Base-by-base conservation (phyloP, 2,797 vertebrate species). In the Sebastes cheni region DNA sequence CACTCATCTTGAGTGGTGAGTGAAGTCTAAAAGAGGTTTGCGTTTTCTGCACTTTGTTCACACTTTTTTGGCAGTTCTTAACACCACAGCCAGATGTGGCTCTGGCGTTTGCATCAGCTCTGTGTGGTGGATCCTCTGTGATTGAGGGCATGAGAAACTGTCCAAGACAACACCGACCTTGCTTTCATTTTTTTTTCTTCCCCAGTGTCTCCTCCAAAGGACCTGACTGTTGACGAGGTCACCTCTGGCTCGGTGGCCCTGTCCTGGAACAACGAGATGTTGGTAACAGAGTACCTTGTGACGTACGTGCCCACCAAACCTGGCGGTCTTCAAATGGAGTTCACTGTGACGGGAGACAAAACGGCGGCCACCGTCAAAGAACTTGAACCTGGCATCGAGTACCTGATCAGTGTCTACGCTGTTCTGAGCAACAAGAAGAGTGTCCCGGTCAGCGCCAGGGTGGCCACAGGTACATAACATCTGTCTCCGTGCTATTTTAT, bases 311-410 rank as follows among this genome's bases (percentile, higher is more conserved):
- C 98, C 18, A 98, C 97, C 4, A 77, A 92, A 2, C 94, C 94
- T 0, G 97, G 96, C 0, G 98, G 97, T 68, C 94, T 99, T 68
- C 96, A 95, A 32, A 91, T 97, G 91, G 95, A 98, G 74, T 96
- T 98, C 89, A 93, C 90, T 0, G 98, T 99, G 14, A 93, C 97
- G 1, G 98, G 98, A 70, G 96, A 99, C 88, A 91, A 94, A 84
- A 97, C 93, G 0, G 91, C 93, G 0, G 93, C 98, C 77, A 97
- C 95, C 4, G 94, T 99, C 46, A 94, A 79, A 6, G 97, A 97
- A 82, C 92, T 99, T 20, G 98, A 99, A 87, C 98, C 98, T 0
- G 98, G 98, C 0, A 93, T 99, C 0, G 98, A 99, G 89, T 99
- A 99, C 61, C 94, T 96, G 2, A 97, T 99, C 90, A 97, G 94